Percentiles rank a stretch among this genome's conserved stretches.
Conservation (phyloP, 2,113 vertebrate species). For the Heterocephalus glaber region DNA sequence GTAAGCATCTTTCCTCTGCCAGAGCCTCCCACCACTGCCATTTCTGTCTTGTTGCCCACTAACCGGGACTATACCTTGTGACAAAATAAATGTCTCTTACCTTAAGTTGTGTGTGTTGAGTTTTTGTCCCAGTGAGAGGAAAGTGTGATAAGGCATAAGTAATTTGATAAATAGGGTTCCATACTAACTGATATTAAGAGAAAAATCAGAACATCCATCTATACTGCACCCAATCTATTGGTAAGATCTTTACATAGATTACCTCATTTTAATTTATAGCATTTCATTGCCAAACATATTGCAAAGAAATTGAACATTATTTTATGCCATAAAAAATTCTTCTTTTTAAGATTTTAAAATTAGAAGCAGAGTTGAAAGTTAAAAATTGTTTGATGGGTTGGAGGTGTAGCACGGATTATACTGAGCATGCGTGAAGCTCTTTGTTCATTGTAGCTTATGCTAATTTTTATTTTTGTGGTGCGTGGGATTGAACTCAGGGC, state of each 20-base stretch:
- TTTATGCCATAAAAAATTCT: not conserved
- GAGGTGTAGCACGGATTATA: not conserved
- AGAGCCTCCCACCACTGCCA: not conserved
- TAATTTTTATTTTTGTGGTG: not conserved
- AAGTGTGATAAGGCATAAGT: not conserved
- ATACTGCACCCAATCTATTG: not conserved
- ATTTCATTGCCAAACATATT: not conserved
- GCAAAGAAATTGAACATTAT: not conserved
- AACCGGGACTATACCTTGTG: not conserved
- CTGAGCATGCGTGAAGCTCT: not conserved
- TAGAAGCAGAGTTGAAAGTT: not conserved
- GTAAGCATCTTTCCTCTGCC: not conserved
- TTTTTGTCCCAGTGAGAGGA: not conserved
- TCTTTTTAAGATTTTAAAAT: not conserved
- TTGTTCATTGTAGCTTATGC: not conserved
- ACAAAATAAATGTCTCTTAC: not conserved
- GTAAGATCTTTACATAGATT: not conserved
- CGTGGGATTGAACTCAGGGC: not conserved
- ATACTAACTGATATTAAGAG: not conserved
- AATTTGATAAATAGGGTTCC: not conserved
- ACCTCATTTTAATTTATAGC: not conserved
- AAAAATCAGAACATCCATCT: not conserved
- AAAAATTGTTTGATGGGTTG: not conserved
- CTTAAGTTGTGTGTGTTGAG: not conserved
- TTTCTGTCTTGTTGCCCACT: not conserved